Evolutionary conservation across 2,797 vertebrate species (phyloP).

Genomic region (Zalophus californianus): DNA sequence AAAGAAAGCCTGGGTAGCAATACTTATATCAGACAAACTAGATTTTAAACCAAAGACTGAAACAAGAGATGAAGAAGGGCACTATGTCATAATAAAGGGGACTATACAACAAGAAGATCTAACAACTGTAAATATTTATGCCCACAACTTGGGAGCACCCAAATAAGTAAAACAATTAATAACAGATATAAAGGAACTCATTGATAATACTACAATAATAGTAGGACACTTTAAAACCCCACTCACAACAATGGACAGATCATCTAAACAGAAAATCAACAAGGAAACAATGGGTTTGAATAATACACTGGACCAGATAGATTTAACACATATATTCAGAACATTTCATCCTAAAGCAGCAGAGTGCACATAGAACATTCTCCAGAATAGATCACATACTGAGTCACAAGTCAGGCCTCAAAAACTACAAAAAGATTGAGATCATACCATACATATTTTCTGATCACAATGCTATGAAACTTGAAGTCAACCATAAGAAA

Average conservation of each 20-base stretch:
- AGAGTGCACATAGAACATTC: background rate
- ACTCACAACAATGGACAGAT: background rate
- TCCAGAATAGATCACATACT: background rate
- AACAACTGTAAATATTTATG: background rate
- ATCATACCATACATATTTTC: background rate
- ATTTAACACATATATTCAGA: background rate
- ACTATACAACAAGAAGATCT: background rate
- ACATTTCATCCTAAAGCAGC: background rate
- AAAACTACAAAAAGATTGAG: background rate
- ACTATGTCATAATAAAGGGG: background rate
- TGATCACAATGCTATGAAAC: background rate
- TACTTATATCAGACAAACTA: background rate
- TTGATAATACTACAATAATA: background rate
- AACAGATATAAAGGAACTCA: background rate
- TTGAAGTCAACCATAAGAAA: background rate
- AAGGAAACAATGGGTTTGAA: background rate
- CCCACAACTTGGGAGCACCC: background rate
- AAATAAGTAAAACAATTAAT: background rate
- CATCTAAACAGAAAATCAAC: background rate
- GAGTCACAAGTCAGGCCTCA: background rate
- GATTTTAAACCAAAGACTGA: background rate
- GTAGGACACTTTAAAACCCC: background rate
- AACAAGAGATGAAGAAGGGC: background rate
- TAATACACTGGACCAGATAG: background rate
- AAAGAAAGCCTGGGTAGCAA: background rate